A percentile compares a stretch with the other conserved stretches of the same genome.
Conservation (phyloP, 1,140 invertebrate genomes). For the Zophobas atratus region DNA sequence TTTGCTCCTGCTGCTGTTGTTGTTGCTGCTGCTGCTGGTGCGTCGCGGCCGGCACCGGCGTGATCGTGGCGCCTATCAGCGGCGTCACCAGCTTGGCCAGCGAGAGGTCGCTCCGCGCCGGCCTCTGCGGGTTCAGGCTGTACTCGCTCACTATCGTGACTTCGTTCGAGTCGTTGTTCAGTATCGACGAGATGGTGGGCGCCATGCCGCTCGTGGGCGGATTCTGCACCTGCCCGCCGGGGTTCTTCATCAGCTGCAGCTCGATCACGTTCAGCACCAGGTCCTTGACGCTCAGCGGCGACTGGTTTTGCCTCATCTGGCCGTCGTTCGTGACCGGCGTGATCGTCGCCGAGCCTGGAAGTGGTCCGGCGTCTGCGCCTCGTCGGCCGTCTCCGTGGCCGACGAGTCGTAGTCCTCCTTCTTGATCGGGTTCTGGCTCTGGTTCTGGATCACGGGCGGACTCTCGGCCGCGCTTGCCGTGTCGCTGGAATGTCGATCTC, state of each 20-base stretch:
- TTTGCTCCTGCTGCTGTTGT: slow-evolving; percentile 47
- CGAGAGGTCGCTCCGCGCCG: slow-evolving; percentile 67
- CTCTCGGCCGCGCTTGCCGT: slow-evolving; percentile 77
- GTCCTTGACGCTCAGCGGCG: slow-evolving; percentile 80
- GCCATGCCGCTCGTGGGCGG: slow-evolving; percentile 69
- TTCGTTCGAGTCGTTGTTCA: slow-evolving; percentile 73
- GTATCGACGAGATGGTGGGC: slow-evolving; percentile 78
- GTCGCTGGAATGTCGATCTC: slow-evolving; percentile 75
- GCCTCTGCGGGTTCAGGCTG: slow-evolving; percentile 70
- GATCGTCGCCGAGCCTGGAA: slow-evolving; percentile 67
- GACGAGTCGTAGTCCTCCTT: slow-evolving; percentile 88
- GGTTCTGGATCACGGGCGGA: slow-evolving; percentile 67
- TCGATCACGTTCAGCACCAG: slow-evolving; percentile 84
- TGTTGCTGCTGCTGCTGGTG: slow-evolving; percentile 52
- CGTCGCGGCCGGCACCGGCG: slow-evolving; percentile 71
- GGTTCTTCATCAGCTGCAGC: slow-evolving; percentile 79
- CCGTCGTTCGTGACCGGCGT: slow-evolving; percentile 67
- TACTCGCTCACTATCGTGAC: slow-evolving; percentile 70
- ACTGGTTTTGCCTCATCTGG: slow-evolving; percentile 68
- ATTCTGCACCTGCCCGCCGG: slow-evolving; percentile 65
- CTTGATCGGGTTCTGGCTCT: slow-evolving; percentile 60
- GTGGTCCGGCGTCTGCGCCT: slow-evolving; percentile 74
- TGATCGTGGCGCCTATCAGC: slow-evolving; percentile 79
- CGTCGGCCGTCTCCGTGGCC: slow-evolving; percentile 90
- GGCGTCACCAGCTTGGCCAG: slow-evolving; percentile 66